These are phyloP conservation scores for Phortica magna DNA, from an alignment of 2,888 invertebrate species.

Conservation along the genomic window DNA sequence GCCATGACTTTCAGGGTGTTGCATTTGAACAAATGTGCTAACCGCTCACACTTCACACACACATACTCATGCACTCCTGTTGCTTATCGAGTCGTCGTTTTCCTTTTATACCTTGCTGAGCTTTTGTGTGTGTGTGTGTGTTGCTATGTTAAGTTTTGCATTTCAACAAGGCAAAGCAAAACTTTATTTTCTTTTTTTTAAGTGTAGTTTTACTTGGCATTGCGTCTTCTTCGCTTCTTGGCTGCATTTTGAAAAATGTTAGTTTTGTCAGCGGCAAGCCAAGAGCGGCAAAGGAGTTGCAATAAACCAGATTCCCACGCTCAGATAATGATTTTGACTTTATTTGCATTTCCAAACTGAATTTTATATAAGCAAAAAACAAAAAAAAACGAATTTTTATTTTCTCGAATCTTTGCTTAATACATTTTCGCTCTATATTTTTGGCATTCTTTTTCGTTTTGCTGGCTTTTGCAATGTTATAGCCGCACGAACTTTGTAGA, in stretches of 20 bases:
- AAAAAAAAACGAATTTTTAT: conserved; percentile 13
- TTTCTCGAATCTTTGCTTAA: conserved; percentile 10
- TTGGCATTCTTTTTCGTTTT: conserved; percentile 31
- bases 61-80: conserved; percentile 14
- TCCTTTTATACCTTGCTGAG: not conserved
- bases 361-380: conserved; percentile 12
- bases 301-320: conserved; percentile 67
- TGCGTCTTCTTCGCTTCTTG: conserved; percentile 8
- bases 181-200: conserved; percentile 15
- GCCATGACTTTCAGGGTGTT: not conserved
- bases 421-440: conserved; percentile 26
- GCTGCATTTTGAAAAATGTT: conserved; percentile 37
- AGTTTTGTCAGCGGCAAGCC: not conserved
- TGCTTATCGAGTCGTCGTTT: not conserved
- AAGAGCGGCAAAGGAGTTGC: not conserved
- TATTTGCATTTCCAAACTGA: conserved; percentile 59
- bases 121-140: conserved; percentile 42
- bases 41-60: not conserved
- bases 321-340: conserved; percentile 69
- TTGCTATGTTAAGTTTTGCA: conserved; percentile 59
- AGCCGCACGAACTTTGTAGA: conserved; percentile 54
- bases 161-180: conserved; percentile 39
- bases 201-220: not conserved
- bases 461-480: not conserved
- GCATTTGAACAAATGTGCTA: not conserved